phyloP scores from a whole-genome alignment of 2,888 invertebrate genomes.

The Autographa gamma region DNA sequence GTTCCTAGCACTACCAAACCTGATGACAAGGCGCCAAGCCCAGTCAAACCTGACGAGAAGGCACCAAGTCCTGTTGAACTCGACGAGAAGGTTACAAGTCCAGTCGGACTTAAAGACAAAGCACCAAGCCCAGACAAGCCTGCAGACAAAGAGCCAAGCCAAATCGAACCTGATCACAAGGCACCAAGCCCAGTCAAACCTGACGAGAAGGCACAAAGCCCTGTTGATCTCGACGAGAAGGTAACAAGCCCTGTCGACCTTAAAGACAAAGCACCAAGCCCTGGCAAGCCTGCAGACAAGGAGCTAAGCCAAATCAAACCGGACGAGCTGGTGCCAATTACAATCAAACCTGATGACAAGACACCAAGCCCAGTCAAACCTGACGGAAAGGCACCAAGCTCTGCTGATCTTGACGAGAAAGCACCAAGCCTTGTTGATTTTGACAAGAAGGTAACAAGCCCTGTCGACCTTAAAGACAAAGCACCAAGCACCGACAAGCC shows the following conservation, averaged over 20 bases:
- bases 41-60: not conserved
- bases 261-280: conserved; percentile 11
- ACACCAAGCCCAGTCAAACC: conserved; percentile 6
- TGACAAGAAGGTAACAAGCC: conserved; percentile 24
- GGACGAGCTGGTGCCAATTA: not conserved
- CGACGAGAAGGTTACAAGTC: not conserved
- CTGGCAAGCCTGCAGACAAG: conserved; percentile 23
- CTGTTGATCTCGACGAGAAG: not conserved
- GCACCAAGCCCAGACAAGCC: conserved; percentile 5
- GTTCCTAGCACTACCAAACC: conserved; percentile 17
- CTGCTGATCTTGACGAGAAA: not conserved
- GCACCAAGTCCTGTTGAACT: not conserved
- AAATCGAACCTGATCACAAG: conserved; percentile 11
- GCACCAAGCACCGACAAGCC: not conserved
- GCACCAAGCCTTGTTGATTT: conserved; percentile 3
- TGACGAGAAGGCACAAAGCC: conserved; percentile 20
- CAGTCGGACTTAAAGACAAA: not conserved
- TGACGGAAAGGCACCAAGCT: conserved; percentile 1
- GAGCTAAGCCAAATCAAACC: conserved; percentile 13
- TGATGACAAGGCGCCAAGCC: conserved; percentile 15
- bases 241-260: not conserved
- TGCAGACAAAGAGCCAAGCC: conserved; percentile 23
- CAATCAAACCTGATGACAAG: conserved; percentile 26
- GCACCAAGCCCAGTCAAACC: conserved; percentile 22
- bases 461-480: conserved; percentile 9